Conservation (phyloP, 1,140 invertebrate genomes). For the Cherax quadricarinatus region DNA sequence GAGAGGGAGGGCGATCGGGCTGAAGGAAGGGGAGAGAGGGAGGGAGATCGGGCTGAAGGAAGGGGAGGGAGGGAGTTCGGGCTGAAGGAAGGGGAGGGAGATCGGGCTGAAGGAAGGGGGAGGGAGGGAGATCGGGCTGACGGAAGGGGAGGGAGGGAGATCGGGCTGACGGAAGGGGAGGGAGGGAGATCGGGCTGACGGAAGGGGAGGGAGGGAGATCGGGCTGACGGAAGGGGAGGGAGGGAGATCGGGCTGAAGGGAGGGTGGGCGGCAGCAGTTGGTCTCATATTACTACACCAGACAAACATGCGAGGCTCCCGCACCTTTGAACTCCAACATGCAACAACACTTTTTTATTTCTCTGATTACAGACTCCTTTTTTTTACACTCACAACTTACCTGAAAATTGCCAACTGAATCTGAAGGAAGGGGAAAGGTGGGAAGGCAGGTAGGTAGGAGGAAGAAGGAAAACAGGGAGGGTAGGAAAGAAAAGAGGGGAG, state of each 20-base stretch:
- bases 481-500: too few species aligned
- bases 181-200: not conserved
- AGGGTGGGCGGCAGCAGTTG: not conserved
- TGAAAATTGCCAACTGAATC: not conserved
- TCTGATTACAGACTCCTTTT: not conserved
- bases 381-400: not conserved
- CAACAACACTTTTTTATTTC: slow-evolving; percentile 3
- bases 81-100: not conserved
- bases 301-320: not conserved
- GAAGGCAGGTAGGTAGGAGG: too few species aligned
- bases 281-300: not conserved
- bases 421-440: not conserved
- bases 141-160: too few species aligned
- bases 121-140: not conserved
- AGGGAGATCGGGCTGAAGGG: too few species aligned
- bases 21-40: not conserved
- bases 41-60: not conserved
- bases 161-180: too few species aligned
- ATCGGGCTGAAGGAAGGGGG: not conserved
- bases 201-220: not conserved
- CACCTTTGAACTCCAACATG: not conserved
- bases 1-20: too few species aligned
- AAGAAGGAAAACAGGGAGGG: not conserved
- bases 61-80: not conserved
- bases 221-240: too few species aligned